These are phyloP conservation scores for Uria aalge DNA, from an alignment of 2,113 vertebrate species.

Conservation along the genomic window DNA sequence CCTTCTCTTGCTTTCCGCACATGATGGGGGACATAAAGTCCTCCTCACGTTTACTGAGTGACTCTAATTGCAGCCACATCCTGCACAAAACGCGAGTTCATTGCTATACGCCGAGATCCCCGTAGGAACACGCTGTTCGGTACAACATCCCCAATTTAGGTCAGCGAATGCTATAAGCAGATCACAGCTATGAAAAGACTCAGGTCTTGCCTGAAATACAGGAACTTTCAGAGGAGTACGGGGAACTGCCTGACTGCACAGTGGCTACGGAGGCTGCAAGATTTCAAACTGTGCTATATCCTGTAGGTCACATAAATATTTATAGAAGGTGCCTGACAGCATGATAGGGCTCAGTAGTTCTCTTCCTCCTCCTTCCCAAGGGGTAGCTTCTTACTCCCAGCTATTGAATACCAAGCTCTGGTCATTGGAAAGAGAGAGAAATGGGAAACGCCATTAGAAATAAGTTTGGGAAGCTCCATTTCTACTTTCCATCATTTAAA, in stretches of 20 bases:
- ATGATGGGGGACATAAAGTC: not conserved
- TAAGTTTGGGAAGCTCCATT: not conserved
- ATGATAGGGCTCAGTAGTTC: not conserved
- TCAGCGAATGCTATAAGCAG: not conserved
- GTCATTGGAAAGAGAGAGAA: not conserved
- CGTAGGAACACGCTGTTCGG: not conserved
- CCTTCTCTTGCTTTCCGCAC: not conserved
- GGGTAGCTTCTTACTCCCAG: not conserved
- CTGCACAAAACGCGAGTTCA: rapidly evolving
- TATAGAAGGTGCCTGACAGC: not conserved
- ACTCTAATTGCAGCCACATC: not conserved
- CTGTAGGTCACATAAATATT: not conserved
- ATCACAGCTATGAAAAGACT: not conserved
- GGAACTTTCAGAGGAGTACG: not conserved
- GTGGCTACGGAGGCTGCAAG: not conserved
- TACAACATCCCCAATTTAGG: not conserved
- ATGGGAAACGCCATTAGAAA: not conserved
- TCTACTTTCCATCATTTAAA: not conserved
- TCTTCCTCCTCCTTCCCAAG: not conserved
- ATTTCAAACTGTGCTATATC: not conserved
- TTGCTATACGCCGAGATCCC: not conserved
- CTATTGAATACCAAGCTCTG: not conserved
- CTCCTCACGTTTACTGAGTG: not conserved
- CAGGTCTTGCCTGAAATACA: not conserved
- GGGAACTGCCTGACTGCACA: not conserved